These are phyloP conservation scores for Sylvia borin DNA, from an alignment of 2,797 vertebrate species.

Conservation along the genomic window DNA sequence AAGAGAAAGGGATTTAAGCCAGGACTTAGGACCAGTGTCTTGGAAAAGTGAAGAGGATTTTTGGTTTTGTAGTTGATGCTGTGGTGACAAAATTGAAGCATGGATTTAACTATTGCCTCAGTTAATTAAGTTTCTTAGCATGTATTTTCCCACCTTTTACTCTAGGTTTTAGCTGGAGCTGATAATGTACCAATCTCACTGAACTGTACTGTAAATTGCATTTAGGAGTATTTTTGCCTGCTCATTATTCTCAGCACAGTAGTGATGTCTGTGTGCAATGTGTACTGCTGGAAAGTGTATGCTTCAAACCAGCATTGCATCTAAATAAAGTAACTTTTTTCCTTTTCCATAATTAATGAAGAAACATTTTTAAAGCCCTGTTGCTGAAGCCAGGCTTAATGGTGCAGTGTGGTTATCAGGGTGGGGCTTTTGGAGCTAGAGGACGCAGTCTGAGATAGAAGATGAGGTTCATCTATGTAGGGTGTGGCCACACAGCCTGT, in stretches of 20 bases:
- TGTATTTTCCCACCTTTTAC: slow-evolving; percentile 1
- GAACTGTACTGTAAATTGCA: neutral
- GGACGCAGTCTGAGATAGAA: neutral
- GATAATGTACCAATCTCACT: neutral
- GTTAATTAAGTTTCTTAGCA: slow-evolving; percentile 11
- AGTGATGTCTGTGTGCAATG: neutral
- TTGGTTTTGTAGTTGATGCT: neutral
- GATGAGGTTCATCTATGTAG: neutral
- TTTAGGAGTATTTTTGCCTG: neutral
- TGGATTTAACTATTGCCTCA: neutral
- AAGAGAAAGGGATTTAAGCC: neutral
- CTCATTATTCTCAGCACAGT: neutral
- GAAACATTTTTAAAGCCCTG: neutral
- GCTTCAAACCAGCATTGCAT: neutral
- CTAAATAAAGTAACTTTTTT: neutral
- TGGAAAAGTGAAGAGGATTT: neutral
- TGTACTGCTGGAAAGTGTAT: neutral
- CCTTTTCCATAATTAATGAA: neutral
- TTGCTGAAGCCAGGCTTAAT: neutral
- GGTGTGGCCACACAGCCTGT: neutral
- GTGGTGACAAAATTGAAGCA: neutral
- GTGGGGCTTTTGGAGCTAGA: neutral
- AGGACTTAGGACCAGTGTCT: neutral
- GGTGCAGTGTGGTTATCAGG: neutral
- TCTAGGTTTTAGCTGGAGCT: neutral